Conservation (phyloP, 2,113 vertebrate species). For the Gymnarchus niloticus region DNA sequence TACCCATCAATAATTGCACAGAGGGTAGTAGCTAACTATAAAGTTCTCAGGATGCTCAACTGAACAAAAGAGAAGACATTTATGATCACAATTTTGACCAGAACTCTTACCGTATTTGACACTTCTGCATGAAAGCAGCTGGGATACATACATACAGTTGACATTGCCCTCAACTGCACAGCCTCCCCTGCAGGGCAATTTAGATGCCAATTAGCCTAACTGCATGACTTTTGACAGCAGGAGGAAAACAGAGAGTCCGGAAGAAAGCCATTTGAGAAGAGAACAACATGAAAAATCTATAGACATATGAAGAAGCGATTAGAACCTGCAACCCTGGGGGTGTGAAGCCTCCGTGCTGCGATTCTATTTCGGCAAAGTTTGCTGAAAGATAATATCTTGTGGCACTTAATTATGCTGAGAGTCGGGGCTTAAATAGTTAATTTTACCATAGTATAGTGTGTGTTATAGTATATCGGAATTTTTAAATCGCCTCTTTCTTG, state of each 20-base stretch:
- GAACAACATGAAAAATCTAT: background rate
- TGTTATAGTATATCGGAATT: background rate
- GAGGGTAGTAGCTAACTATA: background rate
- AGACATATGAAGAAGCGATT: background rate
- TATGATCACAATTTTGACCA: background rate
- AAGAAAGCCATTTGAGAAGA: background rate
- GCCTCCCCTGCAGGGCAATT: background rate
- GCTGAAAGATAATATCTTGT: background rate
- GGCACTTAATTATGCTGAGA: background rate
- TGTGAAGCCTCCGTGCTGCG: background rate
- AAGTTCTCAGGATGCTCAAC: conserved; percentile 1
- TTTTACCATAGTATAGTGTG: background rate
- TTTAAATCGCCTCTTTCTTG: background rate
- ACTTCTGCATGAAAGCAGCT: background rate
- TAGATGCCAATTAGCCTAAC: background rate
- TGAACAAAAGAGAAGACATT: background rate
- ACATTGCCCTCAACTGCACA: background rate
- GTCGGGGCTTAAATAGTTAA: background rate
- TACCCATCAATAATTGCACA: background rate
- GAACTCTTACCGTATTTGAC: background rate
- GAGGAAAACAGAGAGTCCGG: background rate
- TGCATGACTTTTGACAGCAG: background rate
- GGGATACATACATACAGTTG: background rate
- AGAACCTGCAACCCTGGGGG: background rate
- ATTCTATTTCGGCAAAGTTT: background rate